Evolutionary conservation across 2,113 vertebrate species (phyloP).

Genomic region (Ahaetulla prasina): DNA sequence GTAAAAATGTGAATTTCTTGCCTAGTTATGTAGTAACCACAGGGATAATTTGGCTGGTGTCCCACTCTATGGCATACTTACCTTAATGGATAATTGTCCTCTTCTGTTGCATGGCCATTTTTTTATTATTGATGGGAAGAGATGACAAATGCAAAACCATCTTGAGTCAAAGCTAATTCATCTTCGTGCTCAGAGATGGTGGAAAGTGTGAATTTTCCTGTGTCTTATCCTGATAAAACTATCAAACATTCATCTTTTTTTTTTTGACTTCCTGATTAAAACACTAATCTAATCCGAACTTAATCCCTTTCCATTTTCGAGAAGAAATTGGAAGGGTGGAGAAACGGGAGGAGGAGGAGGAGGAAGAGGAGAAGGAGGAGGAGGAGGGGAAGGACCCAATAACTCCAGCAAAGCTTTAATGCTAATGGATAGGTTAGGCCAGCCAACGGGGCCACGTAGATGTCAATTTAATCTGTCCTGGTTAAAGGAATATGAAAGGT

Average conservation of each 20-base stretch:
- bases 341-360: slow-evolving; percentile 18
- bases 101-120: background rate
- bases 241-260: slow-evolving; percentile 61
- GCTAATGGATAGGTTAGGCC: slow-evolving; percentile 62
- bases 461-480: slow-evolving; percentile 62
- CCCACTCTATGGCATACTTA: background rate
- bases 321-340: slow-evolving; percentile 48
- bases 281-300: slow-evolving; percentile 65
- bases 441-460: slow-evolving; percentile 35
- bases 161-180: slow-evolving; percentile 6
- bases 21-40: background rate
- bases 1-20: background rate
- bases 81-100: background rate
- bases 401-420: slow-evolving; percentile 50
- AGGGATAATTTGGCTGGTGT: background rate
- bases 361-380: slow-evolving; percentile 15
- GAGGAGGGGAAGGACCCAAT: background rate
- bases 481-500: slow-evolving; percentile 70
- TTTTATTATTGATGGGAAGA: slow-evolving; percentile 26
- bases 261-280: slow-evolving; percentile 70
- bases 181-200: slow-evolving; percentile 25
- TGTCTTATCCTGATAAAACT: slow-evolving; percentile 56
- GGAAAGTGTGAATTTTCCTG: slow-evolving; percentile 31
- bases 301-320: slow-evolving; percentile 69
- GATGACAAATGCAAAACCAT: slow-evolving; percentile 20